Base-by-base conservation (phyloP, 2,888 invertebrate genomes). In the Caenorhabditis sinica region DNA sequence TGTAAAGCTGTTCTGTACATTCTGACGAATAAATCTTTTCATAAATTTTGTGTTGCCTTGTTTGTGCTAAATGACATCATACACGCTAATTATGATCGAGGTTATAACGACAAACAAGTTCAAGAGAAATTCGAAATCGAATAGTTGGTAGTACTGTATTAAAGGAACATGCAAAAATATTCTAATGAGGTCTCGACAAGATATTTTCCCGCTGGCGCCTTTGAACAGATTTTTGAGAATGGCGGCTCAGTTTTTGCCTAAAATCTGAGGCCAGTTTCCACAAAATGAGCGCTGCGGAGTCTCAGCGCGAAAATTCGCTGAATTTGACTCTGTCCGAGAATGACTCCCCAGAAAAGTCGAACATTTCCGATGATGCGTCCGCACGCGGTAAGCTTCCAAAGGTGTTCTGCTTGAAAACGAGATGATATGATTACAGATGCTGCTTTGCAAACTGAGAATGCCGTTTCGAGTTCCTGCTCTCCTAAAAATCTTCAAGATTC, bases 1-100 rank as follows among this genome's bases (percentile, higher is more conserved):
- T 75, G 58, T 75, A 75, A 74, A 74, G 33, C 30, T 49, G 53
- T 23, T 33, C 63, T 73, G 73, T 73, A 73, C 45, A 61, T 73
- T 36, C 15, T 36, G 49, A 30, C 45, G 4, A 63, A 63, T 61
- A 25, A 51, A 72, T 17, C 40, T 6, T 40, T 20, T 43, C 25
- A 15, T 15, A 6, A n/a, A 20, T 20, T 20, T 20, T 20, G 20
- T 49, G 3, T 49, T 49, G 49, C 20, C 6, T 40, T 11, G 13
- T 40, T 11, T 6, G 40, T 40, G 40, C 6, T 11, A 40, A 11
- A 11, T 40, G 13, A 2, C 13, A 40, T 40, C 13, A 40, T 6
- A n/a, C n/a, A n/a, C n/a, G n/a, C n/a, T 11, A 40, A 40, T 13
- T 40, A 13, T 13, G 13, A 11, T 40, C 9, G n/a, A 11, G 40